Conservation (phyloP, 1,140 invertebrate genomes). For the Pinna nobilis region DNA sequence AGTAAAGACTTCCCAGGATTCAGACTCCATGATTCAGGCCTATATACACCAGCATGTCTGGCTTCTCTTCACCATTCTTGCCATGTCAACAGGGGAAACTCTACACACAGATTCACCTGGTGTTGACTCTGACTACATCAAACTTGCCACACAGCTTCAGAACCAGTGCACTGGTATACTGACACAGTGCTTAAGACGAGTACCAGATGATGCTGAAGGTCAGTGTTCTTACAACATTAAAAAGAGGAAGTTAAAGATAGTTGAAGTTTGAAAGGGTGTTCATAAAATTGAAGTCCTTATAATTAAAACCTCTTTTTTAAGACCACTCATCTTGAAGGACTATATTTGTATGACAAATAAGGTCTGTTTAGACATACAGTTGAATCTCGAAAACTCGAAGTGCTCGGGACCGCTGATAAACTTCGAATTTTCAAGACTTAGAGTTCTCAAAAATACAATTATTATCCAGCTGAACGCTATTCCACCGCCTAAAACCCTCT, state of each 20-base stretch:
- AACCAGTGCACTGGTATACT: slow-evolving; percentile 64
- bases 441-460: too few species aligned
- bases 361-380: too few species aligned
- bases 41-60: slow-evolving; percentile 74
- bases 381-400: too few species aligned
- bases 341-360: not conserved
- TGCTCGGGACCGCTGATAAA: too few species aligned
- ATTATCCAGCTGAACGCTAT: too few species aligned
- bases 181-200: slow-evolving; percentile 66
- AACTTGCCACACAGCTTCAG: slow-evolving; percentile 64
- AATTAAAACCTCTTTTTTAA: not conserved
- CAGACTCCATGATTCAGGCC: slow-evolving; percentile 65
- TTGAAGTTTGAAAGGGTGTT: not conserved
- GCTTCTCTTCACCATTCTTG: slow-evolving; percentile 69
- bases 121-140: slow-evolving; percentile 51
- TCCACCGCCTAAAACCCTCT: too few species aligned
- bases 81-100: slow-evolving; percentile 65
- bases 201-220: slow-evolving; percentile 68
- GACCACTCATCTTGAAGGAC: not conserved
- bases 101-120: slow-evolving; percentile 39
- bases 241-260: too few species aligned
- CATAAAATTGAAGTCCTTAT: not conserved
- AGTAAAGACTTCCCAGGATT: slow-evolving; percentile 66
- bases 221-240: not conserved
- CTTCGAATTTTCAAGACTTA: too few species aligned